phyloP scores from a whole-genome alignment of 2,113 vertebrate genomes.

The Clupea harengus region DNA sequence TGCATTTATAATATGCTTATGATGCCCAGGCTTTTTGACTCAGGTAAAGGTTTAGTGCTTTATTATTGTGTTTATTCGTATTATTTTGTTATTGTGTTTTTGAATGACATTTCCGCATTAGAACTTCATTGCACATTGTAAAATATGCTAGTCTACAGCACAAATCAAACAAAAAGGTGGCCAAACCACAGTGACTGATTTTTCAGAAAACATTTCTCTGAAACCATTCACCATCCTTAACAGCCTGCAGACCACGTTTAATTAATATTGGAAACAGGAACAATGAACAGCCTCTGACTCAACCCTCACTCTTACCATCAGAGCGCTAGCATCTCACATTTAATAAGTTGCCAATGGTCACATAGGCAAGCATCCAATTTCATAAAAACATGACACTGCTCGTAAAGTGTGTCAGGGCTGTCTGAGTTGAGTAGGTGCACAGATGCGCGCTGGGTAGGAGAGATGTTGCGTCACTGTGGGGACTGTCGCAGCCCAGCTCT shows the following conservation, averaged over 20 bases:
- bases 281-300: neutral
- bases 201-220: neutral
- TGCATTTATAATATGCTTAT: too few relatives aligned
- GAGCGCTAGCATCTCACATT: neutral
- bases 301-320: neutral
- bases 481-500: neutral
- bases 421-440: neutral
- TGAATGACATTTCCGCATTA: too few relatives aligned
- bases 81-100: too few relatives aligned
- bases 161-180: neutral
- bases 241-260: neutral
- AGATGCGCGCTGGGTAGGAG: neutral
- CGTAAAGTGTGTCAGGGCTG: neutral
- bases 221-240: too few relatives aligned
- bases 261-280: neutral
- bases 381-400: neutral
- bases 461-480: neutral
- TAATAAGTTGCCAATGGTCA: neutral
- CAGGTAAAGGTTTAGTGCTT: too few relatives aligned
- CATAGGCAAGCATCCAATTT: neutral
- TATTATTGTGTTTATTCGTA: too few relatives aligned
- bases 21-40: too few relatives aligned
- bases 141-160: too few relatives aligned
- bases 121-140: too few relatives aligned
- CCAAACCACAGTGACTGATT: neutral